Base-by-base conservation (phyloP, 1,140 invertebrate species). In the Megathymus violae region DNA sequence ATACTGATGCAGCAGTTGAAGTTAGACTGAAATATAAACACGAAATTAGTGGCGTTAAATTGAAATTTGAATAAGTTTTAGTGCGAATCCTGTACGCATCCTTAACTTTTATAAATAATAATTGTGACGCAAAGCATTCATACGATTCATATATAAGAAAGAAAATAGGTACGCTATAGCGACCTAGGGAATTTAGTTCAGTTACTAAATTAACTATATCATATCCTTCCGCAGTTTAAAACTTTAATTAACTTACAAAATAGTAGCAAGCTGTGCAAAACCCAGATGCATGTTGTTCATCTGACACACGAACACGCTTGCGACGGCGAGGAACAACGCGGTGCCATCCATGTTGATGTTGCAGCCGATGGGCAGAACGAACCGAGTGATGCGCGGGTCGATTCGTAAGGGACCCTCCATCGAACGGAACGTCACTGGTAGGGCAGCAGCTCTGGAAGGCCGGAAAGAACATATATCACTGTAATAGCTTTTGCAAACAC, bases 261-360 rank as follows among this genome's bases (percentile, higher is more conserved):
- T 94, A 7, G 96, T 97, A 40, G 96, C 91, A 0, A 97, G 91
- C 79, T 97, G 96, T 2, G 96, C 96, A 65, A 96, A 93, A 19
- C 95, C 94, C 11, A 98, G 89, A 13, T 91, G 85, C 71, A 97
- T 95, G 51, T 95, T 95, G 72, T 97, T 96, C 94, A 98, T 96
- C 89, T 98, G 97, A 31, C 97, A 97, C 31, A 99, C 95, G 85
- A 99, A 99, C 65, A 98, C 94, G 31, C 96, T 96, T 3, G 97
- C 96, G 0, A 97, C 94, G 0, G 97, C 94, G 10, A 98, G 94
- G 85, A 98, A 99, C 4, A 98, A 89, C 0, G 98, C 98, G 0
- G 97, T 98, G 7, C 98, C 98, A 79, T 99, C 97, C 95, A 98
- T 98, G 87, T 98, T 98, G 70, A 98, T 95, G 67, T 97, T 98